phyloP scores from a whole-genome alignment of 2,797 vertebrate genomes.

The Thalassophryne amazonica region DNA sequence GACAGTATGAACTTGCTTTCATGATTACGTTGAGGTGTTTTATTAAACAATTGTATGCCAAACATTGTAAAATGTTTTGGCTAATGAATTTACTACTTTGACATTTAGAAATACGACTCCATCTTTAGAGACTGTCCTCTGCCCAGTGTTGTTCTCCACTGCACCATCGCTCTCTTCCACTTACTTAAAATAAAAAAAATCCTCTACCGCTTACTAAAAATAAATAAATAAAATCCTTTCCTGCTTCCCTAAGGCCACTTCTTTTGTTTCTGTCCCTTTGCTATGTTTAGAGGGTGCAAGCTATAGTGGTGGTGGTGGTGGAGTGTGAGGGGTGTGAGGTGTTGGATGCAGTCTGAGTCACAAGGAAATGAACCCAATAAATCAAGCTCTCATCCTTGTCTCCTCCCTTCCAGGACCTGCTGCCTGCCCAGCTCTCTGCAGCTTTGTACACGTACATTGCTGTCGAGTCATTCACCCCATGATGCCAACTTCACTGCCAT shows the following conservation, averaged over 20 bases:
- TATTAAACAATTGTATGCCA: no score
- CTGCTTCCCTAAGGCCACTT: constrained; percentile 9
- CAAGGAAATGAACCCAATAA: constrained; percentile 83
- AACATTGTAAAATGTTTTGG: no score
- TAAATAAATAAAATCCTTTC: no score
- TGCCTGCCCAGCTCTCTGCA: constrained; percentile 40
- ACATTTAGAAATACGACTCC: no score
- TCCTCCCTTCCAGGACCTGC: constrained; percentile 66
- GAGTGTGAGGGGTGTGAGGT: constrained; percentile 7
- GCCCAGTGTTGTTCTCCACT: no score
- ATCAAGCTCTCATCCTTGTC: constrained; percentile 72
- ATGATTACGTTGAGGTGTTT: no score
- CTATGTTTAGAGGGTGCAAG: constrained; percentile 33
- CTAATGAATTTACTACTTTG: no score
- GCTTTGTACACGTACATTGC: constrained; percentile 16
- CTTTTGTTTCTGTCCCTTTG: constrained; percentile 40
- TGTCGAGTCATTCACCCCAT: constrained; percentile 4
- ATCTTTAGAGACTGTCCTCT: no score
- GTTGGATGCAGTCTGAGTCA: constrained; percentile 60
- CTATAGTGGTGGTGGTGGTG: not conserved
- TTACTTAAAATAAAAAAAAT: no score
- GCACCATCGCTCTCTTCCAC: no score
- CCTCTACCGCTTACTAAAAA: no score
- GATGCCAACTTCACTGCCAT: not conserved
- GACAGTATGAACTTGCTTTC: no score